These are phyloP conservation scores for Cyclophora albipunctata DNA, from an alignment of 2,888 invertebrate genomes.

Conservation along the genomic window DNA sequence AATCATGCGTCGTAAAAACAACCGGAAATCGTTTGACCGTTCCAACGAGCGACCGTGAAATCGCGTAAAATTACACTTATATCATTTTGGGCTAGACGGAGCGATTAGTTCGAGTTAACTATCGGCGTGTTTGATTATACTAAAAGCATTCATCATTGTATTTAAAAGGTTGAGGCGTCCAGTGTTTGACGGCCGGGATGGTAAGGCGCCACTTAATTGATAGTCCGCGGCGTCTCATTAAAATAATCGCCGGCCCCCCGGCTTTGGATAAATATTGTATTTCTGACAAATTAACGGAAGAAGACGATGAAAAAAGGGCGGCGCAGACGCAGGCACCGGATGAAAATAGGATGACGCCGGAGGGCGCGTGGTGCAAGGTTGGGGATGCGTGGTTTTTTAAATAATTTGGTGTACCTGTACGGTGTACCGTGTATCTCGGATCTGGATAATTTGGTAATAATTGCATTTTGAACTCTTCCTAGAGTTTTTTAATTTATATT, in stretches of 20 bases:
- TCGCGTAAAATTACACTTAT: conserved; percentile 14
- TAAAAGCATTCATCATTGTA: conserved; percentile 19
- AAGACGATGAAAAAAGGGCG: conserved; percentile 32
- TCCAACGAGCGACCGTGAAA: conserved; percentile 15
- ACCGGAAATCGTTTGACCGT: conserved; percentile 14
- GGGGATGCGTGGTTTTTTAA: neutral
- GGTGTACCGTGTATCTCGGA: neutral
- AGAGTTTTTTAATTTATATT: too few species aligned
- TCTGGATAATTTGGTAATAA: too few species aligned
- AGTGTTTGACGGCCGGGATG: conserved; percentile 29
- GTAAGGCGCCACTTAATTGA: conserved; percentile 65
- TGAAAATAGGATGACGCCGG: neutral
- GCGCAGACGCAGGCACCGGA: conserved; percentile 2
- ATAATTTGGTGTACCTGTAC: neutral
- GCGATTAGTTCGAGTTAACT: conserved; percentile 1
- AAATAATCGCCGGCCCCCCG: conserved; percentile 44
- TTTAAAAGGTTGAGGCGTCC: conserved; percentile 13
- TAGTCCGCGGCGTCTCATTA: conserved; percentile 58
- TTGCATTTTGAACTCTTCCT: too few species aligned
- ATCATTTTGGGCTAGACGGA: conserved; percentile 5
- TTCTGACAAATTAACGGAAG: conserved; percentile 64
- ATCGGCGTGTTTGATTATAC: conserved; percentile 12
- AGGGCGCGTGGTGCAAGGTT: neutral
- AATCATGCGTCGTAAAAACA: conserved; percentile 8
- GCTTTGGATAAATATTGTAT: conserved; percentile 64